Conservation (phyloP, 92 coral and sea anemone genomes). For the Montipora capitata region DNA sequence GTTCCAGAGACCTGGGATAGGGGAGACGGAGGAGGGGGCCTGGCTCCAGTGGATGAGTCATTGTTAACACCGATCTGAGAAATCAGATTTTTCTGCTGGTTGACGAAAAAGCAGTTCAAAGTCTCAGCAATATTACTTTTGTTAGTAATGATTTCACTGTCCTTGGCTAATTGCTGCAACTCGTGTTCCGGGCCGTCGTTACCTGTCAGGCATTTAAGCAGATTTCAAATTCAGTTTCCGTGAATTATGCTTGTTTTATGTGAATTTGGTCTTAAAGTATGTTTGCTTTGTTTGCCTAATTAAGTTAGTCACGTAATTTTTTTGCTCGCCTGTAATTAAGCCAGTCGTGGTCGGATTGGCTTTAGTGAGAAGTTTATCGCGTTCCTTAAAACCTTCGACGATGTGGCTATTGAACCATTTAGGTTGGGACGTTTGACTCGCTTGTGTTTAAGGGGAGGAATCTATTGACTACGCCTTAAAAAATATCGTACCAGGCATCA, state of each 20-base stretch:
- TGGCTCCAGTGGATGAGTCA: too few species aligned
- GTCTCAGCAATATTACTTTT: too few species aligned
- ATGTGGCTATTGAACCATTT: conserved; percentile 44
- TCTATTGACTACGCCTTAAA: conserved; percentile 45
- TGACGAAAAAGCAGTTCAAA: too few species aligned
- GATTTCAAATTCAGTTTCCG: conserved; percentile 78
- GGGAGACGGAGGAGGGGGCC: too few species aligned
- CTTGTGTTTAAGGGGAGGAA: conserved; percentile 66
- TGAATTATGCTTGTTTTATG: conserved; percentile 58
- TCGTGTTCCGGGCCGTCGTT: conserved; percentile 5
- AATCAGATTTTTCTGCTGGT: too few species aligned
- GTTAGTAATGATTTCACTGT: too few species aligned
- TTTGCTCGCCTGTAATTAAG: too few species aligned
- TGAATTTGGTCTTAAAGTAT: conserved; percentile 13
- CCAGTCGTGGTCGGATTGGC: conserved; percentile 12
- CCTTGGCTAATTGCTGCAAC: too few species aligned
- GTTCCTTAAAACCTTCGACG: too few species aligned
- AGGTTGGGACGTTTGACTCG: conserved; percentile 47
- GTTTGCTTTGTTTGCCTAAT: conserved; percentile 32
- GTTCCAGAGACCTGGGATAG: too few species aligned
- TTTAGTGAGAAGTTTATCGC: conserved; percentile 12
- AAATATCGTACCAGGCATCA: conserved; percentile 67
- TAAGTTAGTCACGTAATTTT: too few species aligned
- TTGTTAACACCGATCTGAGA: too few species aligned
- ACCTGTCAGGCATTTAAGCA: conserved; percentile 48